phyloP scores from a whole-genome alignment of 2,113 vertebrate species.

The Rafetus swinhoei region DNA sequence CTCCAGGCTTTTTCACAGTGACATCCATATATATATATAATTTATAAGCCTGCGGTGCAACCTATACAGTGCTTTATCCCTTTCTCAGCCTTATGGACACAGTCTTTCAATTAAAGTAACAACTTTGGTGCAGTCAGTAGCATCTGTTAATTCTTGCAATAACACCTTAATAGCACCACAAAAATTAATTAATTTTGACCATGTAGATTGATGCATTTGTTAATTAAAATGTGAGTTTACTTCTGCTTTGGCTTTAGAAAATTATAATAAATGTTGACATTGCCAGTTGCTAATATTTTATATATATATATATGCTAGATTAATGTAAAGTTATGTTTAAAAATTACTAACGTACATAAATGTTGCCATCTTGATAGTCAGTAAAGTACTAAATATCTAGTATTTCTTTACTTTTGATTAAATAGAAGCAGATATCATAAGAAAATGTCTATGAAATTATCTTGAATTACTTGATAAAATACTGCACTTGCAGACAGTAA shows the following conservation, averaged over 20 bases:
- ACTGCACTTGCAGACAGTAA: background rate
- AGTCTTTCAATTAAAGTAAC: background rate
- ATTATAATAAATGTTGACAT: slow-evolving; percentile 25
- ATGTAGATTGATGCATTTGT: slow-evolving; percentile 70
- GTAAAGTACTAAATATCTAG: background rate
- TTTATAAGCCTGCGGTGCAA: background rate
- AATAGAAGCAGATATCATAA: background rate
- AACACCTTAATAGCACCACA: slow-evolving; percentile 70
- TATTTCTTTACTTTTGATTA: background rate
- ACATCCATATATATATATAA: background rate
- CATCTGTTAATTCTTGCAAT: slow-evolving; percentile 69
- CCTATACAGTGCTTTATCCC: background rate
- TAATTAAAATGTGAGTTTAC: slow-evolving; percentile 66
- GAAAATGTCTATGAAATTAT: background rate
- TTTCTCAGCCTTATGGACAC: background rate
- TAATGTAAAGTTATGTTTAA: background rate
- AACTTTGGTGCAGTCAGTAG: slow-evolving; percentile 61
- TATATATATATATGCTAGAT: background rate
- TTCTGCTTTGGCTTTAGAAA: slow-evolving; percentile 22
- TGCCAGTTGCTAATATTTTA: background rate
- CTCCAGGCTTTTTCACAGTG: background rate
- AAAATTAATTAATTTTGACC: slow-evolving; percentile 79
- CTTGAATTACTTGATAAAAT: background rate
- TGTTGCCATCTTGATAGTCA: background rate
- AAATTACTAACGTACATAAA: background rate